phyloP scores from a whole-genome alignment of 37 sponge, comb jelly and placozoan species.

The Amphimedon queenslandica region DNA sequence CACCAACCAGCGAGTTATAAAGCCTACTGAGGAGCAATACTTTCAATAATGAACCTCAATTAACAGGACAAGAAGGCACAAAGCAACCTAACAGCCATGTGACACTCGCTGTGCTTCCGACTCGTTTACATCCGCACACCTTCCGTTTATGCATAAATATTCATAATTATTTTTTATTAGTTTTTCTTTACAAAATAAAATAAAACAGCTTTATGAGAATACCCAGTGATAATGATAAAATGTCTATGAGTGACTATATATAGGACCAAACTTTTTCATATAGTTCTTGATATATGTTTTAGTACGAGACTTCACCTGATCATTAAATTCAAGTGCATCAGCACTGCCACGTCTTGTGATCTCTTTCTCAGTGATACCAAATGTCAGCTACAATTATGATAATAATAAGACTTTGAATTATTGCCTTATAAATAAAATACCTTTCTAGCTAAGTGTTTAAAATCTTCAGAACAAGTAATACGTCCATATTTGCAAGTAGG shows the following conservation, averaged over 20 bases:
- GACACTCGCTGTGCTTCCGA: slow-evolving; percentile 6
- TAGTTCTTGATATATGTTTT: slow-evolving; percentile 83
- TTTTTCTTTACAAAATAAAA: no score
- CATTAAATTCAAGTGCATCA: slow-evolving; percentile 51
- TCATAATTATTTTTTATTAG: no score
- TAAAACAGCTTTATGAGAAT: no score
- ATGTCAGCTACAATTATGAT: slow-evolving; percentile 67
- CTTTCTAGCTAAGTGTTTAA: slow-evolving; percentile 95
- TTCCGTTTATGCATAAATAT: neutral
- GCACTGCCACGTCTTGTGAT: slow-evolving; percentile 30
- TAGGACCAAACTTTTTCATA: slow-evolving; percentile 97
- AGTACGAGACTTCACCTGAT: slow-evolving; percentile 67
- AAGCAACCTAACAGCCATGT: no score
- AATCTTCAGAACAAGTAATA: slow-evolving; percentile 85
- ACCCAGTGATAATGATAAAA: neutral
- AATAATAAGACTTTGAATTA: neutral
- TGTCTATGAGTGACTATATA: slow-evolving; percentile 58
- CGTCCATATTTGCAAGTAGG: slow-evolving; percentile 92
- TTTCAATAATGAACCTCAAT: no score
- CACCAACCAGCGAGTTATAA: no score
- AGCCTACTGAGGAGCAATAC: no score
- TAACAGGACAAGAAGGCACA: no score
- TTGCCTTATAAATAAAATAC: slow-evolving; percentile 6
- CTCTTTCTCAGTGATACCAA: slow-evolving; percentile 95
- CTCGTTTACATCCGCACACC: neutral